Evolutionary conservation across 2,797 vertebrate species (phyloP).

Genomic region (Amniataba percoides): DNA sequence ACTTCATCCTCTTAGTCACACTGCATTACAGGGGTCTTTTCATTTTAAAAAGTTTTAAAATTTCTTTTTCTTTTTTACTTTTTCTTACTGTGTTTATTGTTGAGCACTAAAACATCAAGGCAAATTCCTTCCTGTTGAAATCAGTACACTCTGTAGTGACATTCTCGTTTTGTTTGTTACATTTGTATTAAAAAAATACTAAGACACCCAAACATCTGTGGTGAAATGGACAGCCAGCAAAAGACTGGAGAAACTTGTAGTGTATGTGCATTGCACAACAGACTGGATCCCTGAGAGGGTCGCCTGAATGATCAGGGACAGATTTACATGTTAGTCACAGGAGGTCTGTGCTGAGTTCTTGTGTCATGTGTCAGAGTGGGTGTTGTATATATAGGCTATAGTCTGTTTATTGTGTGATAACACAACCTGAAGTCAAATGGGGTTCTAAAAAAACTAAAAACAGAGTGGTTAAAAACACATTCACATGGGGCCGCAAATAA

Average conservation of each 20-base stretch:
- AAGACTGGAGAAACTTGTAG: not conserved
- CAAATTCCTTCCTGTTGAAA: not conserved
- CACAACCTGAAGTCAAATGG: not conserved
- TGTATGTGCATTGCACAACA: not conserved
- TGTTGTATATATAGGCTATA: constrained; percentile 1
- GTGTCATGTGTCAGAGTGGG: not conserved
- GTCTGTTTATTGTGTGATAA: constrained; percentile 3
- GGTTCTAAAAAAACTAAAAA: not conserved
- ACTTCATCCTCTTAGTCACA: no score
- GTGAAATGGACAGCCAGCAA: not conserved
- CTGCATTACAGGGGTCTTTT: no score
- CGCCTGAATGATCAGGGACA: not conserved
- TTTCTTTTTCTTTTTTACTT: not conserved
- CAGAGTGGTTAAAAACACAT: not conserved
- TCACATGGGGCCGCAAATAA: constrained; percentile 5
- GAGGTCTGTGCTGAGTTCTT: not conserved
- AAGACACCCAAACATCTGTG: not conserved
- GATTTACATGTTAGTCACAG: not conserved
- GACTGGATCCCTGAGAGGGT: not conserved
- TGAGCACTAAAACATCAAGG: not conserved
- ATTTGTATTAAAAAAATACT: not conserved
- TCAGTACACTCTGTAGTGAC: not conserved
- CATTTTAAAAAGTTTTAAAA: no score
- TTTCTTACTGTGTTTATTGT: not conserved
- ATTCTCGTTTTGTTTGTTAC: not conserved